Base-by-base conservation (phyloP, 2,797 vertebrate species). In the Arrhamphus sclerolepis region DNA sequence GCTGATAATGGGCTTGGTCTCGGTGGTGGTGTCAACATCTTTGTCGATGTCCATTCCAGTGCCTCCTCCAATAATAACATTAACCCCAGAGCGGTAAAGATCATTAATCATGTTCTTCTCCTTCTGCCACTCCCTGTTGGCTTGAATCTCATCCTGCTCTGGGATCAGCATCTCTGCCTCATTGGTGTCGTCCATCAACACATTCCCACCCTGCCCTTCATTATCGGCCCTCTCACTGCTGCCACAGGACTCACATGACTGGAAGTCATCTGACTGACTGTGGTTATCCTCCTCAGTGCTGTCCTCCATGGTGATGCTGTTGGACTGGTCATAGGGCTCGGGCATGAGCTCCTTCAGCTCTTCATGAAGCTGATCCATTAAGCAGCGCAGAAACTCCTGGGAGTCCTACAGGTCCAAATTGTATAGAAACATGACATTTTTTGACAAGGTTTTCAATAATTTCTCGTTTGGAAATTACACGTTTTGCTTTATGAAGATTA, bases 311-410 rank as follows among this genome's bases (percentile, higher is more conserved):
- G 77, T 42, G 63, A 90, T 26, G 41, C 75, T 16, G 42, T 80
- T 90, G 47, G 90, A 90, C 41, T 90, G 89, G 79, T 96, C 96
- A 26, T 94, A 93, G 2, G 89, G 84, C 72, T 98, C 95, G 4
- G 93, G 81, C 70, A 95, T 53, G 0, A 86, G 85, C 75, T 99
- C 97, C 78, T 99, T 99, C 66, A 99, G 88, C 78, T 99, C 98
- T 80, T 99, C 98, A 24, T 99, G 98, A 62, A 99, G 95, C 62
- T 99, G 93, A 91, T 99, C 98, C 98, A 99, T 99, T 52, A 99
- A 80, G 81, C 98, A 99, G 65, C 97, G 96, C 72, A 99, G 89
- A 87, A 99, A 99, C 84, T 99, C 98, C 87, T 99, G 98, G 34
- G 98, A 98, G 62, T 99, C 98, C 98, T 99, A 75, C 16, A 22